Evolutionary conservation across 2,797 vertebrate species (phyloP).

Genomic region (Sebastes goodei): DNA sequence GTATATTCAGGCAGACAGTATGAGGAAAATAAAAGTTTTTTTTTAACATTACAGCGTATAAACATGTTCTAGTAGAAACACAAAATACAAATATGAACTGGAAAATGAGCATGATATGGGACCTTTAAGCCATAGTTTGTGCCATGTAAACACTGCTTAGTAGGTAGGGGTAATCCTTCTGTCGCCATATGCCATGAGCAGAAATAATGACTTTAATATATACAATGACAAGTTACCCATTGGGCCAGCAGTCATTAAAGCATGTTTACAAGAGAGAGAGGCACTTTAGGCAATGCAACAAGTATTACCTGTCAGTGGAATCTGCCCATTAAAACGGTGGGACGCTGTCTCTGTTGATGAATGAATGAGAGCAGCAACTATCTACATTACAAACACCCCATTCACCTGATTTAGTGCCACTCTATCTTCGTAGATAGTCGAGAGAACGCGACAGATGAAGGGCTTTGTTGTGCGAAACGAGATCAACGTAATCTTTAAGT

Average conservation of each 20-base stretch:
- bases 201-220: not conserved
- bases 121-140: not conserved
- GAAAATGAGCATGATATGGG: too few relatives aligned
- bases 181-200: conserved; percentile 25
- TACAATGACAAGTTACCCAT: not conserved
- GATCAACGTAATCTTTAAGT: conserved; percentile 40
- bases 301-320: conserved; percentile 55
- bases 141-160: conserved; percentile 3
- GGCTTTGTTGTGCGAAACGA: conserved; percentile 3
- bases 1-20: too few relatives aligned
- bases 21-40: too few relatives aligned
- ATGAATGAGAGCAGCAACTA: conserved; percentile 42
- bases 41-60: too few relatives aligned
- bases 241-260: not conserved
- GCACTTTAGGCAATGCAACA: not conserved
- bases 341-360: not conserved
- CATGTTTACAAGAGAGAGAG: not conserved
- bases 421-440: not conserved
- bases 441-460: not conserved
- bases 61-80: too few relatives aligned
- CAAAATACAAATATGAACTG: too few relatives aligned
- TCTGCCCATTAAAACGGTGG: not conserved
- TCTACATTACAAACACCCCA: not conserved
- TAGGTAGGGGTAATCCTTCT: conserved; percentile 38
- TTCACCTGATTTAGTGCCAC: conserved; percentile 2